Base-by-base conservation (phyloP, 2,888 invertebrate genomes). In the Andrena trimmerana region DNA sequence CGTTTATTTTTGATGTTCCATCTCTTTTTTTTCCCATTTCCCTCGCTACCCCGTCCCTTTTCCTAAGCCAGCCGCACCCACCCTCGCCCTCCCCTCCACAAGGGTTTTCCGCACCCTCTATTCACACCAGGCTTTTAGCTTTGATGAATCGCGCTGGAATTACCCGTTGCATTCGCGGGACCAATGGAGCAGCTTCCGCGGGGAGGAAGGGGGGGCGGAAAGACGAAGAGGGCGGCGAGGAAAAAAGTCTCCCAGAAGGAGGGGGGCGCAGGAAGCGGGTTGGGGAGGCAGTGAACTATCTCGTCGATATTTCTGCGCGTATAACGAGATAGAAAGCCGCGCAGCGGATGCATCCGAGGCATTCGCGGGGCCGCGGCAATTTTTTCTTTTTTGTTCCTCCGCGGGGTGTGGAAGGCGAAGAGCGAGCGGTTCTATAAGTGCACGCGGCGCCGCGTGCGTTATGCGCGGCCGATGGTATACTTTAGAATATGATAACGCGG, bases 101-200 rank as follows among this genome's bases (percentile, higher is more conserved):
- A 27, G 57, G 36, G 60, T 67, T 67, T 63, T 54, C 29, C 52
- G 20, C 50, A 63, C 59, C 68, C 67, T 76, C 73, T 69, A 86
- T 83, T 86, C 86, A 71, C 79, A 79, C 71, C 59, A 54, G 48
- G 83, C 86, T 87, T 87, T 87, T 88, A 86, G 81, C 86, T 88
- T 81, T 87, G 87, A 87, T 83, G 87, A 87, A 87, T 87, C 86
- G 78, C 66, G 74, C 59, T 69, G 63, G 79, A 87, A 87, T 86
- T 85, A 83, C 83, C 73, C 83, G 82, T 77, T 83, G 73, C 83
- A 81, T 69, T 69, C 83, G 76, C 50, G 59, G 31, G 63, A 42
- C 72, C 76, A 83, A 73, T 70, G 77, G 77, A 27, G 50, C 57
- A 52, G 83, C 68, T 65, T 60, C 83, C 27, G 57, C 62, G 42